A percentile compares a stretch with the other conserved stretches of the same genome.
Conservation (phyloP, 1,140 invertebrate species). For the Coenobita brevimanus region DNA sequence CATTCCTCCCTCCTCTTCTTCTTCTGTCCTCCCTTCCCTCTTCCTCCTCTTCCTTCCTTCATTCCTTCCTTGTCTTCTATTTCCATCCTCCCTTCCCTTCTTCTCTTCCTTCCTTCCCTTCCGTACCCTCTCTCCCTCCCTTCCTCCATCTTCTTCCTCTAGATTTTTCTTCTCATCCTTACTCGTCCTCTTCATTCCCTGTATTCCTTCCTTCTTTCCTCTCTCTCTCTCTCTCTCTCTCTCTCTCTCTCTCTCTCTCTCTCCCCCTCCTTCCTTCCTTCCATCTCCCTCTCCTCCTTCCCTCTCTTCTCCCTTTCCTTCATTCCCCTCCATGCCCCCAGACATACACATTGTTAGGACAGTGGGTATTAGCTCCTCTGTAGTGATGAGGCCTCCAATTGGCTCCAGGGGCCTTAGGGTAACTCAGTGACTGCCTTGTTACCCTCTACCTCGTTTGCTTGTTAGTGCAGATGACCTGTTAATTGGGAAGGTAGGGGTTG, state of each 20-base stretch:
- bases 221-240: neutral
- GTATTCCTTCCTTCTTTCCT: no score
- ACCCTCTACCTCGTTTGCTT: no score
- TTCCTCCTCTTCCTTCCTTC: neutral
- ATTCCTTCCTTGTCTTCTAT: neutral
- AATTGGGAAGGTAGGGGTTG: neutral
- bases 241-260: conserved; percentile 1
- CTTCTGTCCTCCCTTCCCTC: neutral
- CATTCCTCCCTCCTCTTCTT: neutral
- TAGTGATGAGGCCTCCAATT: no score
- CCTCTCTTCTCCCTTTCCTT: no score
- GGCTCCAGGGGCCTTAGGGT: no score
- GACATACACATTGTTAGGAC: no score
- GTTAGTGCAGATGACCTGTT: no score
- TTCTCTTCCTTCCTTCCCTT: neutral
- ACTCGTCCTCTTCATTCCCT: neutral
- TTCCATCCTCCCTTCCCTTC: neutral
- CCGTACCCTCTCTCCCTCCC: neutral
- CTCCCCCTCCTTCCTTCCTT: conserved; percentile 11
- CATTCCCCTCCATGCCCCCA: no score
- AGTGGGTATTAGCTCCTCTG: no score
- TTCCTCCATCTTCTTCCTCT: neutral
- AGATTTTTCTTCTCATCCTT: neutral
- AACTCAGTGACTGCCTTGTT: no score
- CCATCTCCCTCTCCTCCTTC: no score